phyloP scores from a whole-genome alignment of 2,113 vertebrate species.

The Phodopus roborovskii region DNA sequence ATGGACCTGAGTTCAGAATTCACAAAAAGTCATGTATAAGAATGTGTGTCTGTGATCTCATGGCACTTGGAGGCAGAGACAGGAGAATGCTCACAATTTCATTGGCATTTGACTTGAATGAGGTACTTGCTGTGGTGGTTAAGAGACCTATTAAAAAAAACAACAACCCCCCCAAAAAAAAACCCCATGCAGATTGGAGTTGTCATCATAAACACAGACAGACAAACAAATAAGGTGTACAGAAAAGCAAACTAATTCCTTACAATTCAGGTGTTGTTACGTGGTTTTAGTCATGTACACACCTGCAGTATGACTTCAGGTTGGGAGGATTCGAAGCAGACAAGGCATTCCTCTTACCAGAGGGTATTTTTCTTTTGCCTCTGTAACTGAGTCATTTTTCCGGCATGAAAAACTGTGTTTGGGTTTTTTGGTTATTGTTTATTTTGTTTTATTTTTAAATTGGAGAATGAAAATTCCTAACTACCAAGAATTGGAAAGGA shows the following conservation, averaged over 20 bases:
- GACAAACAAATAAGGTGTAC: neutral
- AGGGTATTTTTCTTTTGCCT: slow-evolving; percentile 5
- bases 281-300: neutral
- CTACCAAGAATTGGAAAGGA: slow-evolving; percentile 65
- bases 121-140: neutral
- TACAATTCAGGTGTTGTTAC: neutral
- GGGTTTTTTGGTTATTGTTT: neutral
- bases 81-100: neutral
- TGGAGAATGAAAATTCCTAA: slow-evolving; percentile 58
- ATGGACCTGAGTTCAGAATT: neutral
- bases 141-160: neutral
- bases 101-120: neutral
- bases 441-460: neutral
- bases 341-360: neutral
- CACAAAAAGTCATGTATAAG: neutral
- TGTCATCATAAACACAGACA: neutral
- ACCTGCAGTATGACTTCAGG: slow-evolving; percentile 18
- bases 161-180: too few species aligned
- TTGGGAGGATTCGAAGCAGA: slow-evolving; percentile 6
- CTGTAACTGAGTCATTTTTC: slow-evolving; percentile 35
- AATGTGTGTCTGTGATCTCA: neutral
- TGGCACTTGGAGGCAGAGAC: neutral
- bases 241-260: slow-evolving; percentile 12
- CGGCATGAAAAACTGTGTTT: slow-evolving; percentile 36
- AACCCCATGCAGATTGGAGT: neutral